Base-by-base conservation (phyloP, 1,140 invertebrate genomes). In the Eriosoma lanigerum region DNA sequence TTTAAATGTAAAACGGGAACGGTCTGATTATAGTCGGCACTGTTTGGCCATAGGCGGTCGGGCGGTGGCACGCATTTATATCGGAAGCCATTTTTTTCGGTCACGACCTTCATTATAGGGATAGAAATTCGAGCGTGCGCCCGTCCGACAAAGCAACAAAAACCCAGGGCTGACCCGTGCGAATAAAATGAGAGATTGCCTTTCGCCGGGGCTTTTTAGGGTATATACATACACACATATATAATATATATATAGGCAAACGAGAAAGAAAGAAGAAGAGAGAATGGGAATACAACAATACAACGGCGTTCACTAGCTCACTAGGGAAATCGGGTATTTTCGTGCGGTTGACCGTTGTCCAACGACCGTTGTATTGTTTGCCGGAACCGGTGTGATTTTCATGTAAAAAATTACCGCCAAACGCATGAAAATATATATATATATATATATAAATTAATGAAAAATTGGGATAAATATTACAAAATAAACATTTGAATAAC, bases 261-360 rank as follows among this genome's bases (percentile, higher is more conserved):
- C 44, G 46, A 13, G 64, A 5, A 26, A 44, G 44, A 66, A 46
- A 29, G 13, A 15, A 68, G n/a, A 58, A 58, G 12, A 58, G 10
- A 26, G 52, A 54, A 19, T n/a, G 19, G 19, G 19, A 54, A n/a
- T 2, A 62, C 1, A 58, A 32, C 26, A 62, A 64, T 64, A 68
- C 17, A 68, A 68, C 66, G 15, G 32, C 32, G 32, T 38, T n/a
- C n/a, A n/a, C n/a, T 12, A 24, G 17, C 24, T 72, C 68, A 21
- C 68, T 72, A 48, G 68, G 68, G 68, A 72, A 72, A 72, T 72
- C 48, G 66, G 66, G 66, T 50, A 32, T 70, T 70, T 26, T 50
- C 0, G 68, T 52, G 68, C 24, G 68, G 48, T 52, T 70, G 15
- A 50, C 48, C 46, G 66, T 50, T 72, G 68, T 52, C 66, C 66